Conservation (phyloP, 2,113 vertebrate genomes). For the Vulpes ferrilata region DNA sequence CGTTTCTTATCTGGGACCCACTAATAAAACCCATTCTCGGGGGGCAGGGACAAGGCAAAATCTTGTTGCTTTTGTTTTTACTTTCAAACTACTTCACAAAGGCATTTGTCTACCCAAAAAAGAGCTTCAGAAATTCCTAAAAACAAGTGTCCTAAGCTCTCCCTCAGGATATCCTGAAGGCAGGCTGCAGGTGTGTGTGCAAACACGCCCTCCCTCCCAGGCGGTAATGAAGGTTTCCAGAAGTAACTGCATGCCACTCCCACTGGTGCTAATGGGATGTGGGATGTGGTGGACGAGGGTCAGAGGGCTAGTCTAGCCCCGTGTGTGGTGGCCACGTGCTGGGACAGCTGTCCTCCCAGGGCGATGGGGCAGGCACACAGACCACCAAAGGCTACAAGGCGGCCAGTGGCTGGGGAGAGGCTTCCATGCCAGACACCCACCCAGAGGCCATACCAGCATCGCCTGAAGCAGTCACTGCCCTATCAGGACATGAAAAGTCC, state of each 20-base stretch:
- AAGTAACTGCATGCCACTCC: not conserved
- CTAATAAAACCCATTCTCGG: not conserved
- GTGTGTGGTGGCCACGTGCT: fast-evolving
- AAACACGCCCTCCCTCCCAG: not conserved
- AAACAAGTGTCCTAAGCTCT: not conserved
- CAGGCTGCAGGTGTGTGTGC: not conserved
- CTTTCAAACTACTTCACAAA: not conserved
- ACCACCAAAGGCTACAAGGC: no score
- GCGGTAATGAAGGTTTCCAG: not conserved
- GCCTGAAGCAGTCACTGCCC: not conserved
- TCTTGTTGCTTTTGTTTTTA: not conserved
- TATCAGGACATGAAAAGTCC: fast-evolving
- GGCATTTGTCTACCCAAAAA: not conserved
- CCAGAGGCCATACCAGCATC: fast-evolving
- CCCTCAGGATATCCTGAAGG: no score
- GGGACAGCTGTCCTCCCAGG: not conserved
- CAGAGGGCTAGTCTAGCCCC: no score
- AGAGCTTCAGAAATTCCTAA: not conserved
- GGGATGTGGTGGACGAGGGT: not conserved
- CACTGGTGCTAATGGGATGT: not conserved
- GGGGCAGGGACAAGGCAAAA: not conserved
- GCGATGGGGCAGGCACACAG: not conserved
- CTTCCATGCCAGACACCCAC: not conserved
- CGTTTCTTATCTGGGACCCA: not conserved
- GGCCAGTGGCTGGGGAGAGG: not conserved